Evolutionary conservation across 2,888 invertebrate species (phyloP), one percentile per base, ranked within the genome.

Genomic region (Hirtodrosophila alboralis): DNA sequence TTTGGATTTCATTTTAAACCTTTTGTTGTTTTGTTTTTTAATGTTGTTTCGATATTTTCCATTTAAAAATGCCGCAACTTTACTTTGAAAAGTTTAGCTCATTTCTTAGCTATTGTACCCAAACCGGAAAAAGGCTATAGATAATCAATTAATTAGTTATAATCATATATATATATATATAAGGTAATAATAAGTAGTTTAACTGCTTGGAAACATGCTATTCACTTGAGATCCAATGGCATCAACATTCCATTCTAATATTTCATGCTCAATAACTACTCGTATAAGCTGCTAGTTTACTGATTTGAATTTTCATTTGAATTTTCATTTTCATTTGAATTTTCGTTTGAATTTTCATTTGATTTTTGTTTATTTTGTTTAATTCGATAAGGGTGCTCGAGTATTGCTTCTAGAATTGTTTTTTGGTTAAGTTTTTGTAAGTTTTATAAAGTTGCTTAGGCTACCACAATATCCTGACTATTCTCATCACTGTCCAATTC

Each of bases 391-490:
- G 79, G 78, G 80, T 76, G 79, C 78, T 81, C 75, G 66, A 83
- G 68, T 79, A 83, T 79, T 79, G 79, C 79, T 79, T 79, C 65
- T 78, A 81, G 78, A 72, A 59, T 65, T 71, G 71, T 81, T 64
- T 74, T 63, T 57, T 52, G 4, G 49, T 62, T 44, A 43, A 43
- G 47, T 54, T 37, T 48, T 34, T 10, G 33, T 49, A 44, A 36
- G 47, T 43, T 44, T 79, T 57, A 67, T 65, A 62, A 43, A 26
- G 18, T 4, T 21, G 34, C 59, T 62, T 90, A 90, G 69, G 90
- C 89, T 57, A 90, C 90, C 56, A 90, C 86, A 61, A 90, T 90
- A 57, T 90, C 90, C 64, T 90, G 90, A 38, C 90, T 90, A 59
- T 90, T 90, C 53, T 90, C 90, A 63, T 90, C 90, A 43, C 89